Base-by-base conservation (phyloP, 2,888 invertebrate species). In the Rhodophaea formosa region DNA sequence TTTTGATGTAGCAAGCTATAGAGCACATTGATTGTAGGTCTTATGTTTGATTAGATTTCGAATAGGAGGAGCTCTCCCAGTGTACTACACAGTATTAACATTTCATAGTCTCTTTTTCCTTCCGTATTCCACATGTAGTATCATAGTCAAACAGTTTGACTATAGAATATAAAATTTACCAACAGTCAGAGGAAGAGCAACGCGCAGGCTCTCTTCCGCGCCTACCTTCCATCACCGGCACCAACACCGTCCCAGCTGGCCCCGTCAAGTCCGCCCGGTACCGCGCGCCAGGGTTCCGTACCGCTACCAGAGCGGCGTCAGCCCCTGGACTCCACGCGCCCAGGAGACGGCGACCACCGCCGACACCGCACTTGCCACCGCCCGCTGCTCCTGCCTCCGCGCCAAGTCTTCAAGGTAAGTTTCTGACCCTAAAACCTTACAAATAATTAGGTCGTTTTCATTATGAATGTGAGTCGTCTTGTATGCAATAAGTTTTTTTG, bases 241-340 rank as follows among this genome's bases (percentile, higher is more conserved):
- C 92, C 79, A 70, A 82, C 75, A 85, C 92, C 3, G 89, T 84
- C 43, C 82, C 95, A 58, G 96, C 90, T 3, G 92, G 92, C 44
- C 84, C 95, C 63, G 97, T 96, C 49, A 97, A 97, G 79, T 97
- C 97, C 55, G 97, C 97, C 45, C 92, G 97, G 43, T 97, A 97
- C 81, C 92, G 97, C 5, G 96, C 97, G 1, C 97, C 97, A 0
- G 97, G 96, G 1, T 95, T 95, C 85, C 93, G 93, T 39, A 93
- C 95, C 46, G 95, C 95, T 0, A 96, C 96, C 67, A 90, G 96
- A 35, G 95, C 96, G 0, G 94, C 95, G 8, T 95, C 95, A 15
- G 95, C 95, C 0, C 95, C 95, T 1, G 96, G 96, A 0, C 88
- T 96, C 42, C 96, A 96, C 66, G 94, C 93, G 39, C 94, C 93